A percentile compares a stretch with the other conserved stretches of the same genome.
Conservation (phyloP, 2,113 vertebrate species). For the Bubalus kerabau region DNA sequence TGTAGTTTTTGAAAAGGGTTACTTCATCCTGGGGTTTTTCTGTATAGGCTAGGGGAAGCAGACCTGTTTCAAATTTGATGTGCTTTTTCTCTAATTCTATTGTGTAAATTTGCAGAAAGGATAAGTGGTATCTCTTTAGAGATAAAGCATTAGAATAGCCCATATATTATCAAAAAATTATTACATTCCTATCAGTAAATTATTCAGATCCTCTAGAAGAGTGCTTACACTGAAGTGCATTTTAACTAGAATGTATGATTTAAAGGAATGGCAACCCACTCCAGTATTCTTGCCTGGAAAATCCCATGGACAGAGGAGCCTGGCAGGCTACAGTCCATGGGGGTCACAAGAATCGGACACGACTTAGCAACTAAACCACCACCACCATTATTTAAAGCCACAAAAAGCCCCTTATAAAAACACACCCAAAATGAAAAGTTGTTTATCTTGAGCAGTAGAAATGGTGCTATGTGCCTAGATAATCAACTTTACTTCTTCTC, state of each 20-base stretch:
- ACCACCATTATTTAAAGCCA: neutral
- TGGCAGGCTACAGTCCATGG: neutral
- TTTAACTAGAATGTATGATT: neutral
- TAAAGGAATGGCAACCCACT: neutral
- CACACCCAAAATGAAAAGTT: neutral
- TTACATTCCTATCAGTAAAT: neutral
- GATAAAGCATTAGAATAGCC: neutral
- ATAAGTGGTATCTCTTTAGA: neutral
- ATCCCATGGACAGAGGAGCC: neutral
- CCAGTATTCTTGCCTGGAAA: neutral
- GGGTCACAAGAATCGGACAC: fast-evolving
- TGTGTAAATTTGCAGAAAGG: neutral
- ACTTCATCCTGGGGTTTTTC: neutral
- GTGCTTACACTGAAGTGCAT: neutral
- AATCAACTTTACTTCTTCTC: neutral
- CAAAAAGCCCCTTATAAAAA: neutral
- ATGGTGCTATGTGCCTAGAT: neutral
- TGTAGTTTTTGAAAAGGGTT: neutral
- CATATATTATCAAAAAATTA: neutral
- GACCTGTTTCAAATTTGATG: neutral
- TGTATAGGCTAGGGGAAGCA: neutral
- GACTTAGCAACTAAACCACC: neutral
- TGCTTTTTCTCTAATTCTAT: neutral
- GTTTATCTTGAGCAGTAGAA: neutral
- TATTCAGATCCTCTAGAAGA: neutral